phyloP scores from a whole-genome alignment of 1,140 invertebrate genomes.

The Lepidostoma basale region DNA sequence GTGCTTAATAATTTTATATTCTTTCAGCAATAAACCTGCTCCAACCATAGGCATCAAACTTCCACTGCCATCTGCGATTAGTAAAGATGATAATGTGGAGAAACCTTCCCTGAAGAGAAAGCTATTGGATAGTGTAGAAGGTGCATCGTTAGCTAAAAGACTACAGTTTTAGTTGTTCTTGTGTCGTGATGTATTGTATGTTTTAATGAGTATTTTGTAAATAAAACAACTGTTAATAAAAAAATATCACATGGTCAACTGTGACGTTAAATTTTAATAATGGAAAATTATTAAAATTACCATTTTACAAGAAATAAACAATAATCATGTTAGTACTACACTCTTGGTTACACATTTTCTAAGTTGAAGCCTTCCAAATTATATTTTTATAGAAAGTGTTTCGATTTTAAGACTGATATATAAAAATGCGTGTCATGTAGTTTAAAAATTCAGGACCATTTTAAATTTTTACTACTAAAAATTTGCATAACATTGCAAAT shows the following conservation, averaged over 20 bases:
- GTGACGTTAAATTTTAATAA: conserved; percentile 43
- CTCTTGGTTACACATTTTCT: too few species aligned
- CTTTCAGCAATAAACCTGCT: conserved; percentile 82
- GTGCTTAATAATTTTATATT: conserved; percentile 48
- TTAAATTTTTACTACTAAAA: too few species aligned
- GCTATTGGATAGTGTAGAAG: conserved; percentile 72
- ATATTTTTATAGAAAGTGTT: too few species aligned
- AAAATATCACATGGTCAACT: conserved; percentile 47
- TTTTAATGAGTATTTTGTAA: neutral
- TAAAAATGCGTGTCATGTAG: too few species aligned
- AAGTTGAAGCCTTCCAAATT: too few species aligned
- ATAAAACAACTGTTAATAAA: conserved; percentile 36
- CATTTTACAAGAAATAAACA: conserved; percentile 14
- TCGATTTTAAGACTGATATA: too few species aligned
- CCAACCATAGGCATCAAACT: conserved; percentile 81
- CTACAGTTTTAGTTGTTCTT: conserved; percentile 63
- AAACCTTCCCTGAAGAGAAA: conserved; percentile 78
- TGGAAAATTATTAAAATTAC: conserved; percentile 25
- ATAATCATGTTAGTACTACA: conserved; percentile 12
- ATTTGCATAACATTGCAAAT: too few species aligned
- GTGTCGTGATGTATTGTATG: neutral
- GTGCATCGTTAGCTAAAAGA: conserved; percentile 69
- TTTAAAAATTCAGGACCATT: too few species aligned
- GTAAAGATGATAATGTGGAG: conserved; percentile 64
- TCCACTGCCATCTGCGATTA: conserved; percentile 74